Conservation (phyloP, 2,113 vertebrate genomes). For the Xiphophorus couchianus region DNA sequence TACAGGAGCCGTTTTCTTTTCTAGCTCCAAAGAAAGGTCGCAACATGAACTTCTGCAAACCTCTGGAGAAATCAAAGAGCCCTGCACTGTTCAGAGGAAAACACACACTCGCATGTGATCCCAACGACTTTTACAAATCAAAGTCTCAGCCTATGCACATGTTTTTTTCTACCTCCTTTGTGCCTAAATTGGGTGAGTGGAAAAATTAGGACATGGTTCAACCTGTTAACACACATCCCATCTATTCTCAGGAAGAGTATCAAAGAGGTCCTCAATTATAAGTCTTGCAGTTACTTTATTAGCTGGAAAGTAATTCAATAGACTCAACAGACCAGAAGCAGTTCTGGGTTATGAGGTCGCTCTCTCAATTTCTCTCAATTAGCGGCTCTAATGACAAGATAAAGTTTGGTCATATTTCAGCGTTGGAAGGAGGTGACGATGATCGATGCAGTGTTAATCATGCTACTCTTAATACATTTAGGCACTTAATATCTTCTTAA, state of each 20-base stretch:
- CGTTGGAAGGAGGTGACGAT: slow-evolving; percentile 36
- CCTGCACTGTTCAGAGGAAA: slow-evolving; percentile 65
- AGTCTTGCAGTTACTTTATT: slow-evolving; percentile 45
- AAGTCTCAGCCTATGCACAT: slow-evolving; percentile 63
- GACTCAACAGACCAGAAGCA: slow-evolving; percentile 49
- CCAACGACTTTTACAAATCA: slow-evolving; percentile 69
- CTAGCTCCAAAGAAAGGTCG: slow-evolving; percentile 69
- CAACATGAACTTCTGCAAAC: slow-evolving; percentile 61
- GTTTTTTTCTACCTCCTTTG: slow-evolving; percentile 23
- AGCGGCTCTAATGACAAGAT: slow-evolving; percentile 39
- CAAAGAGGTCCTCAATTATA: slow-evolving; percentile 62
- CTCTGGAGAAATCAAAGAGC: slow-evolving; percentile 71
- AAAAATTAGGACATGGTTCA: slow-evolving; percentile 69
- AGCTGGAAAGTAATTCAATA: slow-evolving; percentile 52
- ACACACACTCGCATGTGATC: slow-evolving; percentile 67
- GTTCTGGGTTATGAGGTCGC: slow-evolving; percentile 58
- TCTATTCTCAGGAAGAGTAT: slow-evolving; percentile 57
- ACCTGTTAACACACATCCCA: slow-evolving; percentile 64
- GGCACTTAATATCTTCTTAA: slow-evolving; percentile 18
- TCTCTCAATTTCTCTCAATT: slow-evolving; percentile 66
- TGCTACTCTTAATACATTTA: slow-evolving; percentile 38
- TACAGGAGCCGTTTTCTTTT: slow-evolving; percentile 46
- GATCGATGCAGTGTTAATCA: slow-evolving; percentile 17
- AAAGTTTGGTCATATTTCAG: slow-evolving; percentile 38
- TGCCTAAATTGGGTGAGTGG: slow-evolving; percentile 66